A percentile compares a stretch with the other conserved stretches of the same genome.
Conservation (phyloP, 1,140 invertebrate genomes). For the Brachionus sp. region DNA sequence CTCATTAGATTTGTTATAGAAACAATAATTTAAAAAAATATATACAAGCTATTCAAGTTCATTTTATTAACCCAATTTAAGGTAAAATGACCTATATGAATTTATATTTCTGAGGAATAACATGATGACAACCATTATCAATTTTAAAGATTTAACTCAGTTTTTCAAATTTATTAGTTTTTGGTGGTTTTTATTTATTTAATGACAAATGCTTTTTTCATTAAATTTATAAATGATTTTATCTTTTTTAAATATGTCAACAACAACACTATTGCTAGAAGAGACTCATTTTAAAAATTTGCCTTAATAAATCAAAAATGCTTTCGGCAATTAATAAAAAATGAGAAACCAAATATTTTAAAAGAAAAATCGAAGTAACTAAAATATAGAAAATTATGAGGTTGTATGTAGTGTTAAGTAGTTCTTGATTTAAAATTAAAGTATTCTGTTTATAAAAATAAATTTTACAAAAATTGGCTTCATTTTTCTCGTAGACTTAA, state of each 20-base stretch:
- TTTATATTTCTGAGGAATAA: not conserved
- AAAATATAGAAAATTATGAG: too few relatives aligned
- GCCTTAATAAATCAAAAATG: not conserved
- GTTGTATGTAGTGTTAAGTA: too few relatives aligned
- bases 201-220: not conserved
- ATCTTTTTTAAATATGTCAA: not conserved
- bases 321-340: not conserved
- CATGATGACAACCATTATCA: not conserved
- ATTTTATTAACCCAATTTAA: not conserved
- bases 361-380: too few relatives aligned
- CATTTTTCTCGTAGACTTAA: too few relatives aligned
- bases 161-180: not conserved
- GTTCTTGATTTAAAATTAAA: too few relatives aligned
- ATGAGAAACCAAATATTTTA: not conserved
- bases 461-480: too few relatives aligned
- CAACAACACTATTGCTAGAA: not conserved
- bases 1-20: too few relatives aligned
- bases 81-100: not conserved
- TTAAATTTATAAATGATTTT: not conserved
- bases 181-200: not conserved
- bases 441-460: too few relatives aligned
- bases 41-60: not conserved
- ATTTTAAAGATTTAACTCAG: not conserved
- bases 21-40: too few relatives aligned
- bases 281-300: not conserved